Evolutionary conservation across 2,888 invertebrate species (phyloP).

Genomic region (Parnassius mnemosyne): DNA sequence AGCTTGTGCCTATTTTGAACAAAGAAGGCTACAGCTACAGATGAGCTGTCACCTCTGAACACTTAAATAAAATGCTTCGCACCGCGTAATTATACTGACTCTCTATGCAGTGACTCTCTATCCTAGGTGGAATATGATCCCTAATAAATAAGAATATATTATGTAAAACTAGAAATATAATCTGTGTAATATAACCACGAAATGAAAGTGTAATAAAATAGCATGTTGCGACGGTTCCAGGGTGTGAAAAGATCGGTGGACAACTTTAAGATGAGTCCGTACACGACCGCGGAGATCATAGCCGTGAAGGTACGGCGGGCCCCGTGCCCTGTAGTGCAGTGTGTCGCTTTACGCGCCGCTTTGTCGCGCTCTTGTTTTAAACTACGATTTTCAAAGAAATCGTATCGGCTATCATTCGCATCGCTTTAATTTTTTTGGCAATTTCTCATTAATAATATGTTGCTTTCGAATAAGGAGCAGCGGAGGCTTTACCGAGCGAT

Average conservation of each 20-base stretch:
- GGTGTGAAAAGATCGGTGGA: slow-evolving; percentile 95
- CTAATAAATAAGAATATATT: background rate
- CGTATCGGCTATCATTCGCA: slow-evolving; percentile 2
- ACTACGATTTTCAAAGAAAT: background rate
- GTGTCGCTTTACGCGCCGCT: slow-evolving; percentile 15
- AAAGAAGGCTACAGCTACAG: no score
- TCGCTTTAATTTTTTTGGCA: slow-evolving; percentile 16
- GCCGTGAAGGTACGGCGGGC: slow-evolving; percentile 92
- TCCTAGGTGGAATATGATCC: no score
- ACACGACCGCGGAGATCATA: slow-evolving; percentile 92
- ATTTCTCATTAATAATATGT: background rate
- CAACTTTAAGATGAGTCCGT: slow-evolving; percentile 85
- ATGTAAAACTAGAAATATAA: background rate
- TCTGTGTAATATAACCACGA: no score
- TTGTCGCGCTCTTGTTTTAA: background rate
- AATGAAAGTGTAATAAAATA: background rate
- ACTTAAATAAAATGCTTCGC: no score
- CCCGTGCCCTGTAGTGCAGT: slow-evolving; percentile 22
- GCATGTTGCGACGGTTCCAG: slow-evolving; percentile 72
- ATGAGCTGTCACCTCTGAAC: no score
- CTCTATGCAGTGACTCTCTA: no score
- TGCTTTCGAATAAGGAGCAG: slow-evolving; percentile 1
- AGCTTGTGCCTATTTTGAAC: no score
- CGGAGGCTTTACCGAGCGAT: slow-evolving; percentile 2
- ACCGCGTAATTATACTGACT: no score